Evolutionary conservation across 2,888 invertebrate genomes (phyloP).

Genomic region (Noctua fimbriata): DNA sequence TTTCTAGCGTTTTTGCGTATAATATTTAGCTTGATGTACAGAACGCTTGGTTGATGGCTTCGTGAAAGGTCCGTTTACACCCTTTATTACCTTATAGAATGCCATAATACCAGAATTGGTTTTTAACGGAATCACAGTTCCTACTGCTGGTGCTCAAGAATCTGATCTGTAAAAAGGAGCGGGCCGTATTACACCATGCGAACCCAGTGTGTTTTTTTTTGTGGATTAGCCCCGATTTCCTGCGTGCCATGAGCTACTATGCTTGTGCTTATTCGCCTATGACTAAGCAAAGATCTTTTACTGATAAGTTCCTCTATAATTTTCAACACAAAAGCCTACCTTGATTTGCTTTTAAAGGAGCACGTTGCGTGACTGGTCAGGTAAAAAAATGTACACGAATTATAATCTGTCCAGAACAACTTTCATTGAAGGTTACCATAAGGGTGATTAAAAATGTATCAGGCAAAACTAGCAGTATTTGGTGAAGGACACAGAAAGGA

Average conservation of each 20-base stretch:
- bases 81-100: no score
- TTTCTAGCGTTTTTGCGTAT: no score
- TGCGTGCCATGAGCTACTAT: no score
- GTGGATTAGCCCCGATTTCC: no score
- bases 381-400: slow-evolving; percentile 18
- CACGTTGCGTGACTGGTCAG: slow-evolving; percentile 32
- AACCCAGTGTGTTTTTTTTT: no score
- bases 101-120: neutral
- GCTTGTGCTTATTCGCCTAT: neutral
- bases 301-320: slow-evolving; percentile 15
- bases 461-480: neutral
- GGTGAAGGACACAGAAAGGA: neutral
- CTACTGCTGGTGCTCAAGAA: neutral
- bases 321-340: slow-evolving; percentile 27
- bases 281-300: slow-evolving; percentile 15
- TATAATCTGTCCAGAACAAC: neutral
- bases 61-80: no score
- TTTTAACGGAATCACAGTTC: neutral
- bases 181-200: neutral
- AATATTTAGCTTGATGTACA: no score
- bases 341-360: slow-evolving; percentile 33
- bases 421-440: neutral
- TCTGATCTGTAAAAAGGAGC: neutral
- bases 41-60: no score
- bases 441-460: neutral